Conservation (phyloP, 2,113 vertebrate species). For the Centropus bengalensis region DNA sequence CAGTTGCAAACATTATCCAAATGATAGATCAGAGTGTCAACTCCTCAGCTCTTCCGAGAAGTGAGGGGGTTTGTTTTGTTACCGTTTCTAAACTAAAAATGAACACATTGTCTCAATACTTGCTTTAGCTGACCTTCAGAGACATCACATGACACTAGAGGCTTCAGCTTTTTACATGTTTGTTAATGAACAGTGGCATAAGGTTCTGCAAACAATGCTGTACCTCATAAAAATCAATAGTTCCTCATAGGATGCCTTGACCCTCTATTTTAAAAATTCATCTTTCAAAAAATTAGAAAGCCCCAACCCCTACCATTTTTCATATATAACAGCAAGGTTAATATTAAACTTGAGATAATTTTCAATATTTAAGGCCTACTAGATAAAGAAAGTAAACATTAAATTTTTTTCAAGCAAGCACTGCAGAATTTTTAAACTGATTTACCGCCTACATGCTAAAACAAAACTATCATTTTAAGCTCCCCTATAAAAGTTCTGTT, state of each 20-base stretch:
- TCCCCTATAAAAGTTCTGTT: not conserved
- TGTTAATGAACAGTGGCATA: not conserved
- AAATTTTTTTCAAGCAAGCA: not conserved
- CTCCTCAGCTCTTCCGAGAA: not conserved
- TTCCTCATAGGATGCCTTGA: not conserved
- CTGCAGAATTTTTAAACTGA: not conserved
- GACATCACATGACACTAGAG: not conserved
- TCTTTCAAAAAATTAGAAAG: not conserved
- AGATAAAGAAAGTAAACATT: not conserved
- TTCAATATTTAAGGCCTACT: not conserved
- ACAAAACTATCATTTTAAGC: not conserved
- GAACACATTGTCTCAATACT: not conserved
- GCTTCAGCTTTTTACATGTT: not conserved
- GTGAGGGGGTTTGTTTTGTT: not conserved
- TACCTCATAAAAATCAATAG: conserved; percentile 49
- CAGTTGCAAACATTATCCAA: not conserved
- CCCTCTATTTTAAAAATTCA: not conserved
- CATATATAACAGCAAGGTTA: not conserved
- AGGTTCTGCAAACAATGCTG: conserved; percentile 48
- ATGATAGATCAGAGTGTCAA: not conserved
- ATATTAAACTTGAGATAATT: not conserved
- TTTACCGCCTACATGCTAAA: not conserved
- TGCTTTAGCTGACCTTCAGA: conserved; percentile 13
- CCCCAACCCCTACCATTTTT: accelerated
- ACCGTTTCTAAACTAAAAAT: not conserved